Evolutionary conservation across 2,113 vertebrate genomes (phyloP).

Genomic region (Zosterops hypoxanthus): DNA sequence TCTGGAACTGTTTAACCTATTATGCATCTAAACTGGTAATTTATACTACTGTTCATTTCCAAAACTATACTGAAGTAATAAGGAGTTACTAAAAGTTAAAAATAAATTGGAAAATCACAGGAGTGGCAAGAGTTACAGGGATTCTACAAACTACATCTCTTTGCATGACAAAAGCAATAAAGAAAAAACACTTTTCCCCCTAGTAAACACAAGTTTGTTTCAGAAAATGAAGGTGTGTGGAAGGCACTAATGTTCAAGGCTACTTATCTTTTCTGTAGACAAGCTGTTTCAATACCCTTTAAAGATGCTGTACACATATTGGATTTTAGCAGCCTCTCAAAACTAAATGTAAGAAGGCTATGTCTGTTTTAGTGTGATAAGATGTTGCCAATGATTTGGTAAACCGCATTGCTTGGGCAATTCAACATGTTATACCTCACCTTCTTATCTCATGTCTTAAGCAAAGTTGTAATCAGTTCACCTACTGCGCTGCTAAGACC

Average conservation of each 20-base stretch:
- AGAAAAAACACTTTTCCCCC: neutral
- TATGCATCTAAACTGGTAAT: neutral
- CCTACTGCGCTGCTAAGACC: neutral
- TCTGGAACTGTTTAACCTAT: neutral
- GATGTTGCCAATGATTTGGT: constrained; percentile 13
- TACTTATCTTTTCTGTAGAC: constrained; percentile 12
- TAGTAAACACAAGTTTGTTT: neutral
- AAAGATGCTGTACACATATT: neutral
- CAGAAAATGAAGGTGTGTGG: neutral
- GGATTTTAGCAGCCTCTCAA: constrained; percentile 41
- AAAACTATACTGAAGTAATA: neutral
- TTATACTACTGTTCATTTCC: neutral
- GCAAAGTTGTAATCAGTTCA: constrained; percentile 3
- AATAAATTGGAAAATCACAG: neutral
- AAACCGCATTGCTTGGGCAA: neutral
- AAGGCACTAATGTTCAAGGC: neutral
- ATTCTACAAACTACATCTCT: neutral
- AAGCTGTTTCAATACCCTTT: constrained; percentile 10
- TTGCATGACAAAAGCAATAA: neutral
- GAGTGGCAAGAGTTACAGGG: neutral
- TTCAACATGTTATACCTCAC: neutral
- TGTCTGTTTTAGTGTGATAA: constrained; percentile 59
- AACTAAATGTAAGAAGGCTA: constrained; percentile 8
- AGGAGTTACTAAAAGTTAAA: neutral
- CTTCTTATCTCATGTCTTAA: neutral